Conservation (phyloP, 2,888 invertebrate species). For the Aquatica leii region DNA sequence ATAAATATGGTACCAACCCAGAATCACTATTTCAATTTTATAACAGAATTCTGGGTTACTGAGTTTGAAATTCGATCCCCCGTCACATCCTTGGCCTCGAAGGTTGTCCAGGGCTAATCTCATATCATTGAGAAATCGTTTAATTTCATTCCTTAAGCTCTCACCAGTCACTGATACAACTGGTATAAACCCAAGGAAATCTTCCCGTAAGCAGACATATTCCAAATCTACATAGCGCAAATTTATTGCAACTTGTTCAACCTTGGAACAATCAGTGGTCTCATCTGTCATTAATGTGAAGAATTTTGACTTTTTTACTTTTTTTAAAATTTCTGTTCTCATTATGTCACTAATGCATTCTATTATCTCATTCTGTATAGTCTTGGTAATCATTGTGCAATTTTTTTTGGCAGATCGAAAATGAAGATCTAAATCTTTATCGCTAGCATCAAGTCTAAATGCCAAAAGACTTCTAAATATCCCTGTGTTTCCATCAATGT, state of each 20-base stretch:
- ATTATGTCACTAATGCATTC: not conserved
- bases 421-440: not conserved
- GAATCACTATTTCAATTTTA: too few relatives aligned
- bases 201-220: too few relatives aligned
- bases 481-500: not conserved
- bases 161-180: too few relatives aligned
- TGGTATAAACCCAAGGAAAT: too few relatives aligned
- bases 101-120: too few relatives aligned
- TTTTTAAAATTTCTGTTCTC: not conserved
- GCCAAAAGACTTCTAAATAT: not conserved
- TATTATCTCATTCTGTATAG: slow-evolving; percentile 12
- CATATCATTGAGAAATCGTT: too few relatives aligned
- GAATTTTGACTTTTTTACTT: slow-evolving; percentile 6
- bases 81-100: too few relatives aligned
- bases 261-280: slow-evolving; percentile 1
- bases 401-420: not conserved
- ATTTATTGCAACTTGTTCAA: slow-evolving; percentile 9
- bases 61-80: too few relatives aligned
- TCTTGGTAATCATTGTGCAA: slow-evolving; percentile 9
- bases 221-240: too few relatives aligned
- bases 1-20: too few relatives aligned
- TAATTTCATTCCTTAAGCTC: too few relatives aligned
- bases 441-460: slow-evolving; percentile 7
- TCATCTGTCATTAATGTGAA: slow-evolving; percentile 11
- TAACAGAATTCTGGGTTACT: too few relatives aligned